Evolutionary conservation across 2,113 vertebrate species (phyloP).

Genomic region (Odocoileus hemionus): DNA sequence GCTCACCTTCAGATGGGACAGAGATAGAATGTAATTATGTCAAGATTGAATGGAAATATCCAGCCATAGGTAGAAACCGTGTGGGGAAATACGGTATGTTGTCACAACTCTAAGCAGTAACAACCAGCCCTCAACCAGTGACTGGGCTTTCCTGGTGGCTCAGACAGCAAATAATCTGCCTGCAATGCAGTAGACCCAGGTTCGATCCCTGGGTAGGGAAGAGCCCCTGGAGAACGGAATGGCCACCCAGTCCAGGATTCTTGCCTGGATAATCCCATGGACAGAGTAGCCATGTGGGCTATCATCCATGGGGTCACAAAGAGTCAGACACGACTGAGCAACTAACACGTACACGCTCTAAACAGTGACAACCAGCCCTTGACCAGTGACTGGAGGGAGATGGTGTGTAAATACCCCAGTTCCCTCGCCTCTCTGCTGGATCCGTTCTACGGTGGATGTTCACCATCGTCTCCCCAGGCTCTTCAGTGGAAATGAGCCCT

Average conservation of each 20-base stretch:
- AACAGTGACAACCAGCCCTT: not conserved
- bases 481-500: not conserved
- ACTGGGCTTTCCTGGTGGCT: not conserved
- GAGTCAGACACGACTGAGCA: not conserved
- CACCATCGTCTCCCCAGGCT: accelerated
- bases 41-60: not conserved
- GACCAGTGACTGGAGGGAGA: not conserved
- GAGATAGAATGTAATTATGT: not conserved
- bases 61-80: not conserved
- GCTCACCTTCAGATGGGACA: not conserved
- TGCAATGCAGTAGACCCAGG: not conserved
- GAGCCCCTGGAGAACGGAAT: not conserved
- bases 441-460: not conserved
- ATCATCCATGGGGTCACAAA: not conserved
- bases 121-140: not conserved
- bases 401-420: no score
- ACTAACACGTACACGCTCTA: not conserved
- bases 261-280: not conserved
- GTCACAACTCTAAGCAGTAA: not conserved
- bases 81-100: not conserved
- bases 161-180: not conserved
- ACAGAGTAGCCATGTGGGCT: not conserved
- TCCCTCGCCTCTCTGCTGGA: not conserved
- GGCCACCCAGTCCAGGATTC: not conserved
- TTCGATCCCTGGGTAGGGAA: not conserved